Conservation (phyloP, 2,888 invertebrate genomes). For the Didymodactylos carnosus region DNA sequence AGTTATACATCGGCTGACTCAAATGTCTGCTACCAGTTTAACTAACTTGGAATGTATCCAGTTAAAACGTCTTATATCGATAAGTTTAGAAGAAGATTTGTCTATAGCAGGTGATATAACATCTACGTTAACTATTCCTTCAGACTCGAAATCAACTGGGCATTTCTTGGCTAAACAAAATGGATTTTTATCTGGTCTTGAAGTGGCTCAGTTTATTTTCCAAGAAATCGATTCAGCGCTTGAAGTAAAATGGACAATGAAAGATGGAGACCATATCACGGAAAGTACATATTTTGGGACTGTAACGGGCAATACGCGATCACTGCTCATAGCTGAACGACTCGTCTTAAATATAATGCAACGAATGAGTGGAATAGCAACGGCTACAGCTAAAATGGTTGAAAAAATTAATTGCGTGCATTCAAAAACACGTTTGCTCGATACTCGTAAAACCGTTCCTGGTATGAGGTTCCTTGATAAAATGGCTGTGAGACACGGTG, state of each 20-base stretch:
- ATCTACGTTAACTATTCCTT: no score
- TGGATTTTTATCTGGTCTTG: no score
- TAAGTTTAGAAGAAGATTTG: no score
- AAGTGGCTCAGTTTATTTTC: no score
- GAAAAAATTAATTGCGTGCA: neutral
- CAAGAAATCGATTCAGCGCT: no score
- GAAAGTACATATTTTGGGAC: neutral
- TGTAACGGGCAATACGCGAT: neutral
- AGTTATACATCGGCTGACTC: no score
- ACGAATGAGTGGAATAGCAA: neutral
- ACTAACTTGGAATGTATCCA: no score
- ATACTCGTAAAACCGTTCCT: neutral
- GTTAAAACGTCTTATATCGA: no score
- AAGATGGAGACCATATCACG: neutral
- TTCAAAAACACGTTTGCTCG: neutral
- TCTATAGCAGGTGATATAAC: no score
- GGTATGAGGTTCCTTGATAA: neutral
- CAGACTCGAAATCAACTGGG: no score
- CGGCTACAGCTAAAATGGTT: neutral
- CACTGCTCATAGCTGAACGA: neutral
- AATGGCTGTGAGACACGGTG: neutral
- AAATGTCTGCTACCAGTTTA: no score
- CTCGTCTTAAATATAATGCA: neutral
- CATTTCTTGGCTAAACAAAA: no score
- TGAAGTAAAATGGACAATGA: neutral